Evolutionary conservation across 1,140 invertebrate genomes (phyloP).

Genomic region (Diachasmimorpha longicaudata): DNA sequence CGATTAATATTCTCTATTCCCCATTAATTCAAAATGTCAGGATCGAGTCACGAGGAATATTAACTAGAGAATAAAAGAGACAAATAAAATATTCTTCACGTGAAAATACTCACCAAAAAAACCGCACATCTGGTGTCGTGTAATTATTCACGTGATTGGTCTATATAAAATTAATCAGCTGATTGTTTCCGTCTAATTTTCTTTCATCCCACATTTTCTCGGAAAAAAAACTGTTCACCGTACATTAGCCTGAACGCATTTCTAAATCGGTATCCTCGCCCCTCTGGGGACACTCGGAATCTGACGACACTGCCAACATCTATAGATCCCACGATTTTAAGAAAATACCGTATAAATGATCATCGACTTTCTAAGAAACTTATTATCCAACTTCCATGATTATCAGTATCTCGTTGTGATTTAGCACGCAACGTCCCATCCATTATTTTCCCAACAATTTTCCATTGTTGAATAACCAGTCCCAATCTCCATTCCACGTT

Average conservation of each 20-base stretch:
- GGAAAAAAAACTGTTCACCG: background rate
- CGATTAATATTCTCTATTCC: too few species aligned
- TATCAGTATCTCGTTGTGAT: background rate
- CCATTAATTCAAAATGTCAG: too few species aligned
- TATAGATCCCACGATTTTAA: background rate
- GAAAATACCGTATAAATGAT: background rate
- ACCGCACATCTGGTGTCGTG: too few species aligned
- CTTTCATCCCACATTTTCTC: background rate
- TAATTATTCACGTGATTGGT: too few species aligned
- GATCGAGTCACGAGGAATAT: too few species aligned
- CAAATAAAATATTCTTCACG: too few species aligned
- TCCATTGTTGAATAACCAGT: conserved; percentile 4
- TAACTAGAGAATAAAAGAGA: too few species aligned
- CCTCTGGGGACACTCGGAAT: background rate
- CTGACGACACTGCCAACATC: conserved; percentile 9
- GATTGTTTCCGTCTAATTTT: background rate
- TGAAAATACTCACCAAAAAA: too few species aligned
- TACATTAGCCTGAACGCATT: background rate
- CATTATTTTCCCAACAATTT: background rate
- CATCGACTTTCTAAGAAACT: background rate
- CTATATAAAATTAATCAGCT: background rate
- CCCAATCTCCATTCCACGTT: background rate
- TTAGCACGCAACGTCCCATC: background rate
- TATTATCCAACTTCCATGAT: background rate
- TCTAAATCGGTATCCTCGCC: conserved; percentile 27